These are phyloP conservation scores for Mastigias papua DNA, from an alignment of 30 jellyfish, hydroid and myxozoan genomes.

Conservation along the genomic window DNA sequence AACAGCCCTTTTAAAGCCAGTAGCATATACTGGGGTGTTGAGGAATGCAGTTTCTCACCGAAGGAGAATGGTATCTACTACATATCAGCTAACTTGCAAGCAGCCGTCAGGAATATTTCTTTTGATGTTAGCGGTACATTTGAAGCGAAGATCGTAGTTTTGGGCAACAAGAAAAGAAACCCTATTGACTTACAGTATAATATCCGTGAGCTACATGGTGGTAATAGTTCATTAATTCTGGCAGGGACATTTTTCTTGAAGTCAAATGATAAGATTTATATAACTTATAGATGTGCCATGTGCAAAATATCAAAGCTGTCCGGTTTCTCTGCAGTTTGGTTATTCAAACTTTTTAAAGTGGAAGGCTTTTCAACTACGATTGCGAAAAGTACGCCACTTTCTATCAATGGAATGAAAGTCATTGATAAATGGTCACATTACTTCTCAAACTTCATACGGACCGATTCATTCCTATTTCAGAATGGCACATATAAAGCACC, in stretches of 20 bases:
- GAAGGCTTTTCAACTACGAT: slow-evolving; percentile 67
- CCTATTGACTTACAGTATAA: background rate
- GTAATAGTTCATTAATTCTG: slow-evolving; percentile 21
- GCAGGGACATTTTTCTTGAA: slow-evolving; percentile 20
- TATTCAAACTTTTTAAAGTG: slow-evolving; percentile 27
- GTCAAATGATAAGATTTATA: slow-evolving; percentile 31
- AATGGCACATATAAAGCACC: slow-evolving; percentile 53
- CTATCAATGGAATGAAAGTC: background rate
- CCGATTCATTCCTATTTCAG: slow-evolving; percentile 27
- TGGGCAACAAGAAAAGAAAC: background rate
- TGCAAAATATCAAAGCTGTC: slow-evolving; percentile 36
- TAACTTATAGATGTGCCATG: slow-evolving; percentile 34
- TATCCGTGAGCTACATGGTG: slow-evolving; percentile 14
- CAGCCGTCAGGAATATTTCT: background rate
- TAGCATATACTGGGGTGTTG: slow-evolving; percentile 38
- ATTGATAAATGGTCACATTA: slow-evolving; percentile 8
- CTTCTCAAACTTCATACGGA: slow-evolving; percentile 30
- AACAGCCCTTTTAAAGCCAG: slow-evolving; percentile 24
- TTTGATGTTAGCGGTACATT: background rate
- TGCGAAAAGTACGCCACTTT: background rate
- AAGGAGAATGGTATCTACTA: slow-evolving; percentile 63
- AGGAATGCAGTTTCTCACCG: slow-evolving; percentile 27
- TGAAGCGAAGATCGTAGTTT: slow-evolving; percentile 21
- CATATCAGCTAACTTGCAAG: slow-evolving; percentile 32
- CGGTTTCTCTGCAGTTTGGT: slow-evolving; percentile 62